phyloP scores from a whole-genome alignment of 2,113 vertebrate genomes.

The Lophotis ruficrista region DNA sequence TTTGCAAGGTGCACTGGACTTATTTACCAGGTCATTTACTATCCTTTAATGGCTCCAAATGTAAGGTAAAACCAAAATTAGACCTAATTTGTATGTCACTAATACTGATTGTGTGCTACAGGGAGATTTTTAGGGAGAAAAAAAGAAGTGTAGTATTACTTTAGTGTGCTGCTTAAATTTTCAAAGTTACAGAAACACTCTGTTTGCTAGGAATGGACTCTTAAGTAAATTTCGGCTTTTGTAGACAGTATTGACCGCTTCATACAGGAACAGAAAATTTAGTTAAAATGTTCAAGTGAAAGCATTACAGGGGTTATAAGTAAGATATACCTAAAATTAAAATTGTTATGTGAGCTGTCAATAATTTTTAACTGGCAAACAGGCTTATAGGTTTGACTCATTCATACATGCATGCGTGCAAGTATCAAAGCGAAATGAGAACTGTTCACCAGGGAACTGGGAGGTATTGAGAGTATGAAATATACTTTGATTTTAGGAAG shows the following conservation, averaged over 20 bases:
- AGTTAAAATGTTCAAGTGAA: not conserved
- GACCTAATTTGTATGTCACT: not conserved
- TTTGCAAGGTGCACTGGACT: constrained; percentile 28
- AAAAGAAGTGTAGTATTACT: not conserved
- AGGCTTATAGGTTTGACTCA: not conserved
- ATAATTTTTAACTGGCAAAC: not conserved
- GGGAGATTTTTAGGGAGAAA: not conserved
- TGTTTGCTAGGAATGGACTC: not conserved
- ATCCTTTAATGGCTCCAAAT: not conserved
- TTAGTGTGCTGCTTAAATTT: not conserved
- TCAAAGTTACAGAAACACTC: not conserved
- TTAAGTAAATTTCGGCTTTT: not conserved
- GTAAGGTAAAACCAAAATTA: not conserved
- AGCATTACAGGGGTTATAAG: not conserved
- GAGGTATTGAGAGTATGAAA: not conserved
- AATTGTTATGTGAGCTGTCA: not conserved
- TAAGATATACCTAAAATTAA: not conserved
- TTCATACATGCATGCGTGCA: not conserved
- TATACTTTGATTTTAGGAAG: not conserved
- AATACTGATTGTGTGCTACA: not conserved
- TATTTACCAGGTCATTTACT: constrained; percentile 25
- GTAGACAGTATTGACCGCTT: not conserved
- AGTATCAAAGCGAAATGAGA: constrained; percentile 6
- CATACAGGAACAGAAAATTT: not conserved
- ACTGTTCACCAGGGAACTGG: not conserved